Conservation (phyloP, 2,797 vertebrate genomes). For the Oreochromis grahami region DNA sequence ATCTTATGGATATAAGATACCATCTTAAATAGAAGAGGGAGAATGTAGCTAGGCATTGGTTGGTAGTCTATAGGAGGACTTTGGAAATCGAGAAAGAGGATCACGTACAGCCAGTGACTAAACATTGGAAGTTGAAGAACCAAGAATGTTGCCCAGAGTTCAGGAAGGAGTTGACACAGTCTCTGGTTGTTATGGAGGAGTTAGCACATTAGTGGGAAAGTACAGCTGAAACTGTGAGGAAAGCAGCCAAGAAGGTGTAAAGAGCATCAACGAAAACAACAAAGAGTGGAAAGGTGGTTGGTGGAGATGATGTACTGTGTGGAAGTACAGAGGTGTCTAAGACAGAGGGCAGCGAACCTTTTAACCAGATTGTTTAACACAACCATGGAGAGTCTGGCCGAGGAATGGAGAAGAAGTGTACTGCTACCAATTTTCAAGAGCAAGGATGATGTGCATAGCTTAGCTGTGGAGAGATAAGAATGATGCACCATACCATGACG, state of each 20-base stretch:
- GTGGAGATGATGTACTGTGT: background rate
- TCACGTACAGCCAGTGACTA: no score
- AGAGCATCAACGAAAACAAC: accelerated
- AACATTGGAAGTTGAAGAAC: no score
- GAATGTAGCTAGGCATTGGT: background rate
- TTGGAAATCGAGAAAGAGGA: background rate
- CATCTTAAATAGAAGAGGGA: background rate
- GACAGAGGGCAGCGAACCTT: background rate
- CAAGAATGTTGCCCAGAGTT: no score
- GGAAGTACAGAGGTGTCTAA: background rate
- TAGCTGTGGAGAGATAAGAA: background rate
- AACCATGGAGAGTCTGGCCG: background rate
- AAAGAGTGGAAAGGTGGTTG: background rate
- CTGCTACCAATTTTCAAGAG: background rate
- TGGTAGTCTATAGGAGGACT: accelerated
- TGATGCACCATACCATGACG: background rate
- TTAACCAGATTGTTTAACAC: background rate
- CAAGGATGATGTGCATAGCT: background rate
- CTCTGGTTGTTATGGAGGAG: no score
- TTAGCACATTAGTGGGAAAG: no score
- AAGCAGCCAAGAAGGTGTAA: background rate
- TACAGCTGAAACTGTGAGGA: background rate
- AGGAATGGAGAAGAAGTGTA: background rate
- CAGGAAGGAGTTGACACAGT: no score
- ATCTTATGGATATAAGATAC: background rate